Percentiles rank a stretch among this genome's conserved stretches.
Conservation (phyloP, 2,797 vertebrate genomes). For the Mycteria americana region DNA sequence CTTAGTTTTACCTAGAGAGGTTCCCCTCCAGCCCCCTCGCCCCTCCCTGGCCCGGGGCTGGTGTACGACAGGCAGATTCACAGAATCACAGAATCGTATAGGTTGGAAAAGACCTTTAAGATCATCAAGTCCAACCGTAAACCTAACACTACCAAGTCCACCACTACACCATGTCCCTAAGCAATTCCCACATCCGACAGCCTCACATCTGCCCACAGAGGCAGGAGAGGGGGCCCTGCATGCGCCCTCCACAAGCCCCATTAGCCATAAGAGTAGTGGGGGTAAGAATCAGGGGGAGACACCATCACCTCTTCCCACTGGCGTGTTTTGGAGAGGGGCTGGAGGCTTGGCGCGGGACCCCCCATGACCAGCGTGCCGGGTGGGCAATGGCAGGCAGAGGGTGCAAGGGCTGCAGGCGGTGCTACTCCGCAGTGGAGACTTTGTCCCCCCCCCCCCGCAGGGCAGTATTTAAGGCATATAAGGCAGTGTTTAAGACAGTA, state of each 20-base stretch:
- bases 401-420: background rate
- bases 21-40: background rate
- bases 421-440: background rate
- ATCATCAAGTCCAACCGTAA: too few relatives aligned
- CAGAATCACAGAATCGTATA: too few relatives aligned
- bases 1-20: background rate
- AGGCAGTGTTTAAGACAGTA: background rate
- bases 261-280: background rate
- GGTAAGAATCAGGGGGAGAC: background rate
- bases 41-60: background rate
- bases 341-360: rapidly evolving
- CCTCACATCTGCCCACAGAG: rapidly evolving
- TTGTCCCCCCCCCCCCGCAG: background rate
- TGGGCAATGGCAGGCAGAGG: background rate
- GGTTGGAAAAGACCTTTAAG: too few relatives aligned
- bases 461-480: background rate
- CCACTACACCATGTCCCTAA: too few relatives aligned
- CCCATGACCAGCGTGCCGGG: rapidly evolving
- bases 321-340: rapidly evolving
- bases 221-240: background rate
- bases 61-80: background rate
- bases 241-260: rapidly evolving
- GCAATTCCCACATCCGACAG: rapidly evolving
- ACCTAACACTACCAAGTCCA: too few relatives aligned
- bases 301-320: background rate